Conservation (phyloP, 2,797 vertebrate species). For the Margarornis squamiger region DNA sequence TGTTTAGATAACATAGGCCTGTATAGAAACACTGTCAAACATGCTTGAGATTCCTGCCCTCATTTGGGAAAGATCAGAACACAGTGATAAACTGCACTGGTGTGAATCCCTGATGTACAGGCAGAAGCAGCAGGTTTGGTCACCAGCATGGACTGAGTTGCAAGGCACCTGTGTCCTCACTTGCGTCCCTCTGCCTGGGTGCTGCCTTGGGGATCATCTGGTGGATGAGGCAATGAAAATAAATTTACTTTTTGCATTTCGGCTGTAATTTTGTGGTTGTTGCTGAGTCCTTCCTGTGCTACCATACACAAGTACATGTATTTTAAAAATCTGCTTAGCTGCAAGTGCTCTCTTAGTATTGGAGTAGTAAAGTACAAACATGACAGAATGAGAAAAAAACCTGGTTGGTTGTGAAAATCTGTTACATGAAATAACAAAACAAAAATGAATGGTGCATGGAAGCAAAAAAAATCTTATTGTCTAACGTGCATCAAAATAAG, state of each 20-base stretch:
- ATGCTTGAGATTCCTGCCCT: not conserved
- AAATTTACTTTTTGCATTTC: not conserved
- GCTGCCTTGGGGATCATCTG: not conserved
- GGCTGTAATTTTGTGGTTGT: not conserved
- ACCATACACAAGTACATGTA: not conserved
- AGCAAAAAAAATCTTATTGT: no score
- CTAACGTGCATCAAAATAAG: no score
- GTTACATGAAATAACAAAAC: no score
- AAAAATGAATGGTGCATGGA: no score
- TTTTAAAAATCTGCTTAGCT: not conserved
- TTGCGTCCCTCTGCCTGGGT: not conserved
- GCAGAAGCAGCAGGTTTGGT: not conserved
- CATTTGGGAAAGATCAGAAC: not conserved
- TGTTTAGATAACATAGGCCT: not conserved
- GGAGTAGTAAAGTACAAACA: not conserved
- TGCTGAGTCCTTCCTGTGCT: not conserved
- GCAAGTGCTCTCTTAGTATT: not conserved
- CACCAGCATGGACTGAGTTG: accelerated
- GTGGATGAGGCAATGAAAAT: accelerated
- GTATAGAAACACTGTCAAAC: not conserved
- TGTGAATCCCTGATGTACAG: not conserved
- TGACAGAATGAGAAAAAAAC: not conserved
- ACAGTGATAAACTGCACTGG: accelerated
- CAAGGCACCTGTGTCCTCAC: accelerated
- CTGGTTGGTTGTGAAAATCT: not conserved